These are phyloP conservation scores for Bombus sibiricus DNA, from an alignment of 1,140 invertebrate genomes.

Conservation along the genomic window DNA sequence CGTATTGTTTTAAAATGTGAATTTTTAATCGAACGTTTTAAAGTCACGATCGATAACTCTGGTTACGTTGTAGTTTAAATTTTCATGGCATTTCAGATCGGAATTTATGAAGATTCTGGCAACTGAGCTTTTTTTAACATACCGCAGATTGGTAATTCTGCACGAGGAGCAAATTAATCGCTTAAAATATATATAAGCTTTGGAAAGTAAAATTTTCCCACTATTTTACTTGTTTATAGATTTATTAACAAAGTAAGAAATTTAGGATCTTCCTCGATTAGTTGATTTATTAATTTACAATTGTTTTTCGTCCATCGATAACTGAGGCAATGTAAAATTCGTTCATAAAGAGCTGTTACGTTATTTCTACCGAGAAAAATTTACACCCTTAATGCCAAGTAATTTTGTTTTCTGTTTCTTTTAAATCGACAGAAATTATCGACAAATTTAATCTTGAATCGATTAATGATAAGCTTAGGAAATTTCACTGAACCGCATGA, in stretches of 20 bases:
- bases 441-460: too few species aligned
- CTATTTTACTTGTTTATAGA: neutral
- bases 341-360: too few species aligned
- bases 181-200: neutral
- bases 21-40: neutral
- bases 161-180: neutral
- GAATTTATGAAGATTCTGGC: neutral
- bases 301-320: too few species aligned
- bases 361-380: too few species aligned
- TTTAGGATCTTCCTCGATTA: neutral
- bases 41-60: neutral
- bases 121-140: neutral
- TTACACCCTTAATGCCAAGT: too few species aligned
- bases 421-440: too few species aligned
- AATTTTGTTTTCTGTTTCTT: too few species aligned
- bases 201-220: neutral
- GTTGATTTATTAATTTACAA: too few species aligned
- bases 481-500: too few species aligned
- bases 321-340: too few species aligned
- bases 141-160: neutral
- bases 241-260: neutral
- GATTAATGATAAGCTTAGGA: too few species aligned
- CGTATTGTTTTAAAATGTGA: constrained; percentile 5
- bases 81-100: neutral
- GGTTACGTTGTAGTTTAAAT: neutral